phyloP scores from a whole-genome alignment of 2,113 vertebrate genomes.

The Eudyptes chrysolophus region DNA sequence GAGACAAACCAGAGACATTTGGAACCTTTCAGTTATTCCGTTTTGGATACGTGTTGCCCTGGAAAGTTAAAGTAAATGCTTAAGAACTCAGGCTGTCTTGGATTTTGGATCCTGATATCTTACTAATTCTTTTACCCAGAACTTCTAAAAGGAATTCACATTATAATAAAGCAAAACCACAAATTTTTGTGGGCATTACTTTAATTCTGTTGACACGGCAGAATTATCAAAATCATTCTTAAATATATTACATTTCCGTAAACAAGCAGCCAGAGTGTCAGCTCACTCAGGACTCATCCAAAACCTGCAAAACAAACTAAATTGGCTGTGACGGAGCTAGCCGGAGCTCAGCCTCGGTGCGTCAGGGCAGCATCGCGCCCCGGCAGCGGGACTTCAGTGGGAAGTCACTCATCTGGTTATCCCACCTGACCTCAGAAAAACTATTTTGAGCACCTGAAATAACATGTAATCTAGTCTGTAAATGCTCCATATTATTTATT shows the following conservation, averaged over 20 bases:
- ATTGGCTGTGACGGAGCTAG: neutral
- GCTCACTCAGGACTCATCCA: neutral
- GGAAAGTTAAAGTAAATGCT: neutral
- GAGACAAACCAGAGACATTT: neutral
- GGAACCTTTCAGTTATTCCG: neutral
- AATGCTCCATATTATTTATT: neutral
- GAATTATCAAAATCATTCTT: neutral
- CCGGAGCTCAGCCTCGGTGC: rapidly evolving
- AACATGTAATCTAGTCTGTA: neutral
- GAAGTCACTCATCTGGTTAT: neutral
- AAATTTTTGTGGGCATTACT: neutral
- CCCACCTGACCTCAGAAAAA: neutral
- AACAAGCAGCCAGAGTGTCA: neutral
- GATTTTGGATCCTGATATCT: neutral
- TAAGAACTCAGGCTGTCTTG: neutral
- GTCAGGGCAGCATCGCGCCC: neutral
- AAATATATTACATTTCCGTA: neutral
- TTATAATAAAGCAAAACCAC: neutral
- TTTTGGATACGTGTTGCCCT: rapidly evolving
- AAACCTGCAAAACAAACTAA: neutral
- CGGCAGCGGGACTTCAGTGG: neutral
- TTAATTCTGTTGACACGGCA: neutral
- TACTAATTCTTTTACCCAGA: neutral
- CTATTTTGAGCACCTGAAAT: neutral
- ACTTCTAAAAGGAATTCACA: neutral